Conservation (phyloP, 2,113 vertebrate species). For the Melanotaenia duboulayi region DNA sequence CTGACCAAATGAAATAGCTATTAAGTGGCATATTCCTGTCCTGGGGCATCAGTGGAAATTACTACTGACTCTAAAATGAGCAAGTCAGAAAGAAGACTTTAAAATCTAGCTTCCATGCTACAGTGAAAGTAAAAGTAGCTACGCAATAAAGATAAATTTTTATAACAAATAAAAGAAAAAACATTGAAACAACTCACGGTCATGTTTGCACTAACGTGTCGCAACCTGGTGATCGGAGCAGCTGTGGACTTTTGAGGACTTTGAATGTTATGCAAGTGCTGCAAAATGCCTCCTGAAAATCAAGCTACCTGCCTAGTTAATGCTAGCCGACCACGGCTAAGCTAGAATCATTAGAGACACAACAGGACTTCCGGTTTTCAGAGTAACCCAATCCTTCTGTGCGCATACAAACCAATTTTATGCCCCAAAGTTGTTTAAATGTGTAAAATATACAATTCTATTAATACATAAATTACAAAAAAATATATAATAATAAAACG, state of each 20-base stretch:
- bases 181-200: constrained; percentile 41
- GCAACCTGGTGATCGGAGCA: background rate
- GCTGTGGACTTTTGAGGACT: background rate
- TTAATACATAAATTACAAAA: background rate
- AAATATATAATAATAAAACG: background rate
- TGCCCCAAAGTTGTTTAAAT: no score
- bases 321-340: background rate
- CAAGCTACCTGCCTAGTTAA: background rate
- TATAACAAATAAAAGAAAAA: background rate
- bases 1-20: no score
- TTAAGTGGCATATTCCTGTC: background rate
- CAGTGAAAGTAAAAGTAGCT: background rate
- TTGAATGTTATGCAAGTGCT: no score
- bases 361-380: constrained; percentile 35
- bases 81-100: background rate
- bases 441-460: no score
- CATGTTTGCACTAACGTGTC: constrained; percentile 41
- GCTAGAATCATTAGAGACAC: background rate
- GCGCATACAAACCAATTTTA: no score
- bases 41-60: background rate
- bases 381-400: background rate
- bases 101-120: background rate
- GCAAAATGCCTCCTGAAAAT: background rate
- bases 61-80: background rate
- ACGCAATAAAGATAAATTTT: background rate